Evolutionary conservation across 2,888 invertebrate species (phyloP), one percentile per base, ranked within the genome.

Genomic region (Chaitophorus viminalis): DNA sequence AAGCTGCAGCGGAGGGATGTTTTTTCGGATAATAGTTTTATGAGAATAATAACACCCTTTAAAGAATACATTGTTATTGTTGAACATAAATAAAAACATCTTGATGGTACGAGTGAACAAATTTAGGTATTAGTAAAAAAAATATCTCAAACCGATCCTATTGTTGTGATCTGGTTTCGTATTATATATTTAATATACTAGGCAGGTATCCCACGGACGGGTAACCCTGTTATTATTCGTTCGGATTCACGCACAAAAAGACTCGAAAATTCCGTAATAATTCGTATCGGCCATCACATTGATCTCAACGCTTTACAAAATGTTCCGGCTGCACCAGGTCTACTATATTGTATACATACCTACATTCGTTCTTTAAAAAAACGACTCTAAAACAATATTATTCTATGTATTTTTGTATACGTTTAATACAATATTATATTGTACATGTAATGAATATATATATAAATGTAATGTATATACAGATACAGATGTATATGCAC

Each of bases 61-160:
- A 36, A 74, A 82, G 74, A 74, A 82, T 82, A 82, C 31, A 60
- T n/a, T 36, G 72, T 82, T 82, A 74, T 82, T 54, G 74, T 74
- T 18, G n/a, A 36, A 52, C 52, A 65, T 33, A 82, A 72, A 54
- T 74, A 36, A 75, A 75, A 83, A 75, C 39, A 75, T 14, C 54
- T 33, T 65, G 39, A 33, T 75, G 29, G 60, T 83, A 75, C 21
- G 17, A 33, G 82, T 74, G 83, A 75, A 83, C 54, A 60, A 54
- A 83, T 83, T 39, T 39, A 65, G 29, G 60, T 18, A 75, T 75
- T 52, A 11, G 60, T 39, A 21, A 36, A 74, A 74, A 83, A 33
- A 72, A 65, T 33, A 52, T 52, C n/a, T 52, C 29, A 33, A n/a
- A 74, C 54, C 74, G 36, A 77, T 77, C 25, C n/a, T 68, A 68